Base-by-base conservation (phyloP, 1,140 invertebrate genomes). In the Agrypnia vestita region DNA sequence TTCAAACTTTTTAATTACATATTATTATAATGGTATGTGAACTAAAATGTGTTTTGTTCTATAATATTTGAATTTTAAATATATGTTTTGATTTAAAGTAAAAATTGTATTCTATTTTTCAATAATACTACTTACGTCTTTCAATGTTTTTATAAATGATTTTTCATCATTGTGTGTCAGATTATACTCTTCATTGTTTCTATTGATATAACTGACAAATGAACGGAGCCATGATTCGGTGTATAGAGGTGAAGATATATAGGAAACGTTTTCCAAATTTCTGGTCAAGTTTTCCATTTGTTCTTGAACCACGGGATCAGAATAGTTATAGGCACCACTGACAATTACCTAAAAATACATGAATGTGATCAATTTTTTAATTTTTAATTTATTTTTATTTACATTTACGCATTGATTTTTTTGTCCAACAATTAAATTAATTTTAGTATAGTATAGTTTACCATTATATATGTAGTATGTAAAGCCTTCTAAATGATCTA, bases 221-320 rank as follows among this genome's bases (percentile, higher is more conserved):
- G 93, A 94, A 75, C 96, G 90, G 1, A 98, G 86, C 97, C 97
- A 99, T 0, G 96, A 98, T 87, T 98, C 96, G 0, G 96, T 97
- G 84, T 97, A 97, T 0, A 95, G 85, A 0, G 94, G 92, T 11
- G 91, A 91, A 3, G 93, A 93, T 43, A 97, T 94, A 85, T 95
- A 98, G 0, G 92, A 91, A 0, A 94, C 96, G 62, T 93, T 93
- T 86, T 98, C 97, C 80, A 98, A 91, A 17, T 91, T 92, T 71
- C 92, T 90, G 0, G 96, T 94, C 46, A 98, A 87, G 44, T 93
- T 92, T 86, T 97, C 96, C 21, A 98, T 91, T 86, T 95, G 90
- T 11, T 92, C 84, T 85, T 97, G 96, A 0, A 96, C 91, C 59
- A 90, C 85, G 0, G 93, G 93, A 86, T 97, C 93, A 9, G 96